Conservation (phyloP, 2,113 vertebrate genomes). For the Arizona elegans region DNA sequence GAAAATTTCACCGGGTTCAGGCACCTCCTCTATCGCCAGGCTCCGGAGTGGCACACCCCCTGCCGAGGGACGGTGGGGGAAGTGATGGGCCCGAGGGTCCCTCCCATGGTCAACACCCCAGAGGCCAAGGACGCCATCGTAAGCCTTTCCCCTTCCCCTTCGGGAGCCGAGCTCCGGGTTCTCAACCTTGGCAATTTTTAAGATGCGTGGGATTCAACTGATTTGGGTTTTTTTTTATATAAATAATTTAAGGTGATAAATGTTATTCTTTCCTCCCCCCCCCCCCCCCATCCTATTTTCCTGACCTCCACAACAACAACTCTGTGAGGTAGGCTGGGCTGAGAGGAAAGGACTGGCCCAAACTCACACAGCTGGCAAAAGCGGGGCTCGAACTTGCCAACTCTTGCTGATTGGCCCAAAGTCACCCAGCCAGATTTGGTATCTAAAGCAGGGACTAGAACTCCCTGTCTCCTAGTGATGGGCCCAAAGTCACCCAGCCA, state of each 20-base stretch:
- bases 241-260: background rate
- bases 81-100: background rate
- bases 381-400: no score
- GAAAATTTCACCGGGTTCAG: background rate
- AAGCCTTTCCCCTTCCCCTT: background rate
- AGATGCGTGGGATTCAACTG: no score
- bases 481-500: no score
- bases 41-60: background rate
- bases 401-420: no score
- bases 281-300: accelerated
- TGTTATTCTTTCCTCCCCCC: accelerated
- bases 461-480: no score
- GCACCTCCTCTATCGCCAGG: background rate
- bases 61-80: background rate
- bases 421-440: no score
- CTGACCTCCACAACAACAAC: background rate
- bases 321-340: background rate
- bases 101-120: background rate
- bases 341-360: no score
- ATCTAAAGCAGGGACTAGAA: no score
- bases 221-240: no score
- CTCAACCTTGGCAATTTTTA: no score
- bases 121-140: background rate
- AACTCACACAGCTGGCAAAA: no score
- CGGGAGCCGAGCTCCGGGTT: no score